Conservation (phyloP, 1,140 invertebrate genomes). For the Musca domestica region DNA sequence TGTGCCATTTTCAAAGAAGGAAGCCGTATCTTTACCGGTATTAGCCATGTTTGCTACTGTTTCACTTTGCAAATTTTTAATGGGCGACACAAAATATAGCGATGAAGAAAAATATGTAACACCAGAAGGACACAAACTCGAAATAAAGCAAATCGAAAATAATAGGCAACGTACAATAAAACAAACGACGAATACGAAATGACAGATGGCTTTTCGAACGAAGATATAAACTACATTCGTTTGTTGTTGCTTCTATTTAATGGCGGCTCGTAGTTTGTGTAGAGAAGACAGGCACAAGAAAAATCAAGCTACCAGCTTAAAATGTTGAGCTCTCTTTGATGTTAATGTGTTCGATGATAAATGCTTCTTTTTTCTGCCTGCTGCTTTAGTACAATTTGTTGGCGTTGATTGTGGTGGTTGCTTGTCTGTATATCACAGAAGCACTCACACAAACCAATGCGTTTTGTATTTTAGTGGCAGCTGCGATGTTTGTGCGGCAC, state of each 20-base stretch:
- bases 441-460: too few relatives aligned
- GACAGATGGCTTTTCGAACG: conserved; percentile 14
- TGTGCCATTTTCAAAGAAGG: conserved; percentile 86
- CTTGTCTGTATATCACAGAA: too few relatives aligned
- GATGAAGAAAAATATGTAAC: too few relatives aligned
- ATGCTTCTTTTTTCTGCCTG: conserved; percentile 5
- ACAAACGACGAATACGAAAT: conserved; percentile 7
- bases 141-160: background rate
- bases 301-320: background rate
- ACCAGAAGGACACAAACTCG: background rate
- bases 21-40: conserved; percentile 68
- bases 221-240: background rate
- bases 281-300: background rate
- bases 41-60: conserved; percentile 35
- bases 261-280: conserved; percentile 5
- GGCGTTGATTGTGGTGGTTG: conserved; percentile 10
- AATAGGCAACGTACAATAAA: background rate
- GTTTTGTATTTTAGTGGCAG: conserved; percentile 11
- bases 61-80: conserved; percentile 1
- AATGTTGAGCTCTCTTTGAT: conserved; percentile 10
- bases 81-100: background rate
- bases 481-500: background rate
- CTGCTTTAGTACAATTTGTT: background rate
- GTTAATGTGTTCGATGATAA: conserved; percentile 8
- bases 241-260: conserved; percentile 9